Evolutionary conservation across 2,113 vertebrate species (phyloP), one percentile per base, ranked within the genome.

Genomic region (Vulpes ferrilata): DNA sequence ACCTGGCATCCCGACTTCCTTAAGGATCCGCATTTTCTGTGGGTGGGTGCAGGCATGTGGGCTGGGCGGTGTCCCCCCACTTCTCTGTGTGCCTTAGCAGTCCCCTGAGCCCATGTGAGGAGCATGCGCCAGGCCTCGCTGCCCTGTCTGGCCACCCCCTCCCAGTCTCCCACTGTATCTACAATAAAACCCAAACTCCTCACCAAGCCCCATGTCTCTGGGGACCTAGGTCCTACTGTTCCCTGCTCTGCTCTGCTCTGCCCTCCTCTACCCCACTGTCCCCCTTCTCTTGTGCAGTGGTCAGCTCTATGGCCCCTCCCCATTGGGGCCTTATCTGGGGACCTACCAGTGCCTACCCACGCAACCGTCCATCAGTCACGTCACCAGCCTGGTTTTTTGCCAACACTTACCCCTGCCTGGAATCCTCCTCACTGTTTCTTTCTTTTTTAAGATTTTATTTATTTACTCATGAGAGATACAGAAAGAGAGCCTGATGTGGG

Each of bases 181-280:
- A 22, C 48, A 90, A 84, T 62, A 84, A 88, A 79, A 64, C 57
- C 16, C 59, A 81, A 43, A 35, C 79, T 60, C 53, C 2, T 76
- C 16, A 1, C 53, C 11, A 51, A 85, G 35, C 5, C 9, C 43
- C 17, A 13, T 0, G 20, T 43, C 30, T 6, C 55, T 11, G 12
- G 16, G 59, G 53, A 35, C 25, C 53, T 11, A 16, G 27, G 13
- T 51, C 30, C 82, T 38, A 5, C 2, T 1, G 7, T 43, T 48
- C n/a, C 23, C 2, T 43, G 43, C 43, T 43, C 0, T 10, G 12
- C 11, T 25, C 5, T 9, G 16, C 78, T 51, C 53, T 30, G 27
- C 17, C 55, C 19, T 81, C 55, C 15, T 16, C 32, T 7, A 30
- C 19, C n/a, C 55, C 2, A 25, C 43, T 38, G 48, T 15, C 25